Conservation (phyloP, 2,888 invertebrate genomes). For the Drosophila siamana region DNA sequence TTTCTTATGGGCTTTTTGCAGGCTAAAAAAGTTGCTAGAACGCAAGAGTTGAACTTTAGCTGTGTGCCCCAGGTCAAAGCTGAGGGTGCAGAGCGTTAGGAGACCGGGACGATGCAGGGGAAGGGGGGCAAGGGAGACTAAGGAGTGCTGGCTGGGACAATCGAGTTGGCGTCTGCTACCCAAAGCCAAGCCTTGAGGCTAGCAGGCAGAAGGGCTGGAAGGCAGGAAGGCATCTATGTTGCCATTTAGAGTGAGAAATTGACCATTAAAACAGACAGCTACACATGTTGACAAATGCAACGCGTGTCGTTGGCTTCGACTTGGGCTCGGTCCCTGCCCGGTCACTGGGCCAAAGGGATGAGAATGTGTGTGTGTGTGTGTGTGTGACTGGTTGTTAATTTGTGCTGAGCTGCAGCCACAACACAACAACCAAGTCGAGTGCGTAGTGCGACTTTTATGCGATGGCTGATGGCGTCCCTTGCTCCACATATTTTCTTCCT, state of each 20-base stretch:
- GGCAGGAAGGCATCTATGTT: conserved; percentile 5
- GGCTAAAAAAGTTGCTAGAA: not conserved
- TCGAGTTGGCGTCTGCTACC: conserved; percentile 14
- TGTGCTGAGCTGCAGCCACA: conserved; percentile 34
- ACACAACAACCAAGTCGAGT: conserved; percentile 57
- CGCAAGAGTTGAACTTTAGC: not conserved
- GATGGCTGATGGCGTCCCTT: conserved; percentile 9
- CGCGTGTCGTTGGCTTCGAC: conserved; percentile 41
- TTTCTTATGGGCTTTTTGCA: no score
- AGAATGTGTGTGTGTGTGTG: not conserved
- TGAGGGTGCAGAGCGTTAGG: conserved; percentile 25
- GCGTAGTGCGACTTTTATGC: conserved; percentile 32
- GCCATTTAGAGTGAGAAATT: conserved; percentile 84
- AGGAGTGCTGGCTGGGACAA: conserved; percentile 5
- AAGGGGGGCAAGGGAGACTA: not conserved
- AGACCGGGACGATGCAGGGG: conserved; percentile 2
- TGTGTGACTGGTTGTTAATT: conserved; percentile 34
- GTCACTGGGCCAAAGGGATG: conserved; percentile 1
- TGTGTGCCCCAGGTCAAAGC: not conserved
- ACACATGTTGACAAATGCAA: conserved; percentile 79
- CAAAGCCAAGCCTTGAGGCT: conserved; percentile 23
- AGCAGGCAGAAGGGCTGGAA: not conserved
- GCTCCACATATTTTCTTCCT: conserved; percentile 6
- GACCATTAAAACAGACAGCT: conserved; percentile 82
- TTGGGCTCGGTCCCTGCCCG: not conserved